Evolutionary conservation across 2,888 invertebrate genomes (phyloP), one percentile per base, ranked within the genome.

Genomic region (Abrostola tripartita): DNA sequence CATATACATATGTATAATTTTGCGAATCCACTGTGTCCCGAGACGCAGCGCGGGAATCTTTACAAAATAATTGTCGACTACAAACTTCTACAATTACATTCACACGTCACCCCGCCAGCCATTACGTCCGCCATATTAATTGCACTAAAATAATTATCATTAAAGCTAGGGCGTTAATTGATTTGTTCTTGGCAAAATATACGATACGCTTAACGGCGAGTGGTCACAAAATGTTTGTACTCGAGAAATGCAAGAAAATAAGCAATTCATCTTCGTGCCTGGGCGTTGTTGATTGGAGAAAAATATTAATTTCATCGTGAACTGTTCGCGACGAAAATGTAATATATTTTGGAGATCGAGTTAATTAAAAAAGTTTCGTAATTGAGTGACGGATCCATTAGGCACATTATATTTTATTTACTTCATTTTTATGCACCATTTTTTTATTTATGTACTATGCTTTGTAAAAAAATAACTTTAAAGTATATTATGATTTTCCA

Each of bases 1-100:
- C 94, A 94, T 94, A 94, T 94, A 94, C 93, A 94, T 94, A 94
- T 94, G 93, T 94, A 94, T 93, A 94, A 92, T 92, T 90, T 90
- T 92, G 92, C 94, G 94, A 94, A 94, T 93, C 93, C 93, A 93
- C 93, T 92, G 93, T 93, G 93, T 87, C 93, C 90, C 90, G 92
- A 91, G 91, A 90, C 92, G 91, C 89, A 91, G 90, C 90, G 92
- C 89, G 91, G 93, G 92, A 88, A 84, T 84, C 88, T 78, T 92
- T 90, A 93, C 89, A 93, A 93, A 94, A 92, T 90, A 91, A 92
- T 88, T 84, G 86, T 89, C 81, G 83, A 86, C 93, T 93, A 92
- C 91, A 85, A 90, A 90, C 84, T 84, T 82, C 92, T 93, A 92
- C 86, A 78, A 81, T 84, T 88, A 91, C 90, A 90, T 90, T 88